phyloP scores from a whole-genome alignment of 1,140 invertebrate genomes.

The Gerris buenoi region DNA sequence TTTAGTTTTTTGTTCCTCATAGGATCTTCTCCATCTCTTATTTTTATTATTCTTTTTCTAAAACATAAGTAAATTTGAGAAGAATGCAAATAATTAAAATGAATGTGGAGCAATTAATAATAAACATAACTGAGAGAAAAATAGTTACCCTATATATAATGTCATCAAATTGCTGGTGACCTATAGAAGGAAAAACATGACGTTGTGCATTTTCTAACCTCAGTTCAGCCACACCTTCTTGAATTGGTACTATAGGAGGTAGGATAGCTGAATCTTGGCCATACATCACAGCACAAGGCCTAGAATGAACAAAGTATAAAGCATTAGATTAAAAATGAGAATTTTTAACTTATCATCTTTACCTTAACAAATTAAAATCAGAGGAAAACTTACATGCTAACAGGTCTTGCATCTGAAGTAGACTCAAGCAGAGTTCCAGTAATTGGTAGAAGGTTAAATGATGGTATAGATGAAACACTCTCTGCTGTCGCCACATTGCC shows the following conservation, averaged over 20 bases:
- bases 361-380: too few species aligned
- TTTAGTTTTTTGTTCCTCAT: background rate
- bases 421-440: constrained; percentile 5
- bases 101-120: background rate
- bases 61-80: background rate
- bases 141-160: constrained; percentile 25
- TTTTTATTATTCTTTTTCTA: constrained; percentile 7
- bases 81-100: background rate
- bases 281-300: constrained; percentile 13
- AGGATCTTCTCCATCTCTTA: constrained; percentile 6
- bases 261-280: constrained; percentile 18
- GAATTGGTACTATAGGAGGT: constrained; percentile 19
- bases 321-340: too few species aligned
- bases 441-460: constrained; percentile 10
- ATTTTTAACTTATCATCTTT: too few species aligned
- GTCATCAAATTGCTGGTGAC: constrained; percentile 25
- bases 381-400: constrained; percentile 13
- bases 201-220: constrained; percentile 9
- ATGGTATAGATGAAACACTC: constrained; percentile 7
- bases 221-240: constrained; percentile 15
- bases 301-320: background rate
- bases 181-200: constrained; percentile 20
- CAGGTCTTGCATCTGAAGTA: constrained; percentile 5
- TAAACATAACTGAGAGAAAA: background rate
- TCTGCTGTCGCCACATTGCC: constrained; percentile 13